phyloP scores from a whole-genome alignment of 2,888 invertebrate species.

The Piscicola geometra region DNA sequence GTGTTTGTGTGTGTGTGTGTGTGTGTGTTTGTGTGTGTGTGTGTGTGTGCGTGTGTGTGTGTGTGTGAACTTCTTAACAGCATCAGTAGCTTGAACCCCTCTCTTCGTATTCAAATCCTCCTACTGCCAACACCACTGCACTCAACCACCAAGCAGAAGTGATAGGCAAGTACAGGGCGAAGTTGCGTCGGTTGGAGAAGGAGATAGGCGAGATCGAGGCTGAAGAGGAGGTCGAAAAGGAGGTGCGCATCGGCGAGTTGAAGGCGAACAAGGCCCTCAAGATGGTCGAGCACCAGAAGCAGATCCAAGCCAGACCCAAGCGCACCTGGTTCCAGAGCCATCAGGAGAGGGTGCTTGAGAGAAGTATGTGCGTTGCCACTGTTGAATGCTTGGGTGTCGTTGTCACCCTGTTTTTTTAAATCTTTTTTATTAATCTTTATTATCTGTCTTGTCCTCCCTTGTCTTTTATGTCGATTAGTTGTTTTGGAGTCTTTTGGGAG shows the following conservation, averaged over 20 bases:
- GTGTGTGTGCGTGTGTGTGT: too few species aligned
- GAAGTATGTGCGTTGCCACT: too few species aligned
- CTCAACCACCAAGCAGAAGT: too few species aligned
- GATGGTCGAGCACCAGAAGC: constrained; percentile 31
- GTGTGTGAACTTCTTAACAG: too few species aligned
- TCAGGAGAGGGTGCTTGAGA: constrained; percentile 34
- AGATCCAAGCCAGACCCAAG: constrained; percentile 28
- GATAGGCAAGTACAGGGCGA: constrained; percentile 31
- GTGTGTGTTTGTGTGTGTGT: not conserved
- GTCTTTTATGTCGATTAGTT: too few species aligned
- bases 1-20: not conserved
- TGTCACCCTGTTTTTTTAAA: too few species aligned
- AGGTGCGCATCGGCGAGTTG: constrained; percentile 78
- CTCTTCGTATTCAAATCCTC: too few species aligned
- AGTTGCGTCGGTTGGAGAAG: constrained; percentile 62
- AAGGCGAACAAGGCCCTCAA: constrained; percentile 64
- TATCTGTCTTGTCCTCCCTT: too few species aligned
- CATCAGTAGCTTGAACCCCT: too few species aligned
- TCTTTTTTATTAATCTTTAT: too few species aligned
- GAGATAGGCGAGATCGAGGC: constrained; percentile 74
- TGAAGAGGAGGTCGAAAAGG: constrained; percentile 74
- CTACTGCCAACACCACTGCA: too few species aligned
- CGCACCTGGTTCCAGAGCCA: constrained; percentile 39
- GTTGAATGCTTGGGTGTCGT: too few species aligned
- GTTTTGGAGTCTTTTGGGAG: not conserved